A percentile compares a stretch with the other conserved stretches of the same genome.
Evolutionary conservation across 2,113 vertebrate genomes (phyloP).

Genomic region (Ranitomeya variabilis): DNA sequence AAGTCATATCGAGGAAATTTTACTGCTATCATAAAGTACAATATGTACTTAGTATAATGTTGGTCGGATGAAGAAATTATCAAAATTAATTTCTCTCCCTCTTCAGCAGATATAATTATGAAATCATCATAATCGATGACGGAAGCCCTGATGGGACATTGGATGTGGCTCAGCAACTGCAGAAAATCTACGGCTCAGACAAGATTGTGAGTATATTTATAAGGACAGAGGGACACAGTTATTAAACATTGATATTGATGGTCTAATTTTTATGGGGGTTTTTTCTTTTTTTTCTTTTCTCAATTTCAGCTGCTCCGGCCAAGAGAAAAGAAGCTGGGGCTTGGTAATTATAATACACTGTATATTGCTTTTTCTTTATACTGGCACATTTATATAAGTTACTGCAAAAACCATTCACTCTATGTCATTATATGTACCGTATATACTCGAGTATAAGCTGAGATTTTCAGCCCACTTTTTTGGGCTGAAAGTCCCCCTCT

Average conservation of each 20-base stretch:
- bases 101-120: conserved; percentile 84
- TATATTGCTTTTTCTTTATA: background rate
- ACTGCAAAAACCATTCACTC: no score
- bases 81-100: conserved; percentile 27
- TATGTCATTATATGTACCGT: no score
- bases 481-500: no score
- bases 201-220: conserved; percentile 83
- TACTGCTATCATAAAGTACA: no score
- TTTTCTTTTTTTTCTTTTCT: background rate
- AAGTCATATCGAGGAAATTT: no score
- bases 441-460: no score
- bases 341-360: conserved; percentile 78
- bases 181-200: conserved; percentile 89
- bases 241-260: no score
- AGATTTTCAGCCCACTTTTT: no score
- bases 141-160: conserved; percentile 95
- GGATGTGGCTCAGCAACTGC: conserved; percentile 84
- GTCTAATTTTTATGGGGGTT: no score
- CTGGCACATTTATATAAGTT: no score
- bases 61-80: no score
- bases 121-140: conserved; percentile 95
- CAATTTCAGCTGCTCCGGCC: conserved; percentile 84
- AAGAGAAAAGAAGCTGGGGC: conserved; percentile 85
- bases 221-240: background rate
- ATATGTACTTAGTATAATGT: no score